phyloP scores from a whole-genome alignment of 2,797 vertebrate species.

The Parambassis ranga region DNA sequence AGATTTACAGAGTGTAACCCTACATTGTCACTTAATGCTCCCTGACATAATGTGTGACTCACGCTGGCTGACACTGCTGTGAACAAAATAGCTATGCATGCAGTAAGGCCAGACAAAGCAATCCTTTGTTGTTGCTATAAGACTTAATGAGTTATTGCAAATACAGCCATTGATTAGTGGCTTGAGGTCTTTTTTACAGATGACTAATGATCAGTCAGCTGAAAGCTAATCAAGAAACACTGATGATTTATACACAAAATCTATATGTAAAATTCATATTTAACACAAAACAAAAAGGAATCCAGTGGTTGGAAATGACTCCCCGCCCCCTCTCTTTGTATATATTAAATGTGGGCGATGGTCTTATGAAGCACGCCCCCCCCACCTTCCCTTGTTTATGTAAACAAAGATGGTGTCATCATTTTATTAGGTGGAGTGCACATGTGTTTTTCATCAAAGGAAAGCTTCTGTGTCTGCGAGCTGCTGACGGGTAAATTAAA shows the following conservation, averaged over 20 bases:
- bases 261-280: background rate
- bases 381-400: background rate
- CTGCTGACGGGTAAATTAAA: constrained; percentile 30
- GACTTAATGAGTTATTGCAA: background rate
- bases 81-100: background rate
- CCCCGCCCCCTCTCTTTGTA: background rate
- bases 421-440: constrained; percentile 15
- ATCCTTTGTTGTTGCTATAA: background rate
- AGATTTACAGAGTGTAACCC: constrained; percentile 8
- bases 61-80: background rate
- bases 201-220: constrained; percentile 27
- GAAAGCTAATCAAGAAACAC: constrained; percentile 12
- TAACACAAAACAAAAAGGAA: background rate
- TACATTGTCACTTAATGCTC: constrained; percentile 3
- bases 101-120: background rate
- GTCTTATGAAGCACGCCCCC: background rate
- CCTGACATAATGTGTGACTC: constrained; percentile 10
- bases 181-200: background rate
- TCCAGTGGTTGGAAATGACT: background rate
- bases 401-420: constrained; percentile 29
- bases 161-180: constrained; percentile 10
- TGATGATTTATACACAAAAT: background rate
- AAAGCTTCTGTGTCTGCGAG: background rate
- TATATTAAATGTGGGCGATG: background rate
- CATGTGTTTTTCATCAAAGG: constrained; percentile 25